Conservation (phyloP, 1,140 invertebrate genomes). For the Halictus rubicundus region DNA sequence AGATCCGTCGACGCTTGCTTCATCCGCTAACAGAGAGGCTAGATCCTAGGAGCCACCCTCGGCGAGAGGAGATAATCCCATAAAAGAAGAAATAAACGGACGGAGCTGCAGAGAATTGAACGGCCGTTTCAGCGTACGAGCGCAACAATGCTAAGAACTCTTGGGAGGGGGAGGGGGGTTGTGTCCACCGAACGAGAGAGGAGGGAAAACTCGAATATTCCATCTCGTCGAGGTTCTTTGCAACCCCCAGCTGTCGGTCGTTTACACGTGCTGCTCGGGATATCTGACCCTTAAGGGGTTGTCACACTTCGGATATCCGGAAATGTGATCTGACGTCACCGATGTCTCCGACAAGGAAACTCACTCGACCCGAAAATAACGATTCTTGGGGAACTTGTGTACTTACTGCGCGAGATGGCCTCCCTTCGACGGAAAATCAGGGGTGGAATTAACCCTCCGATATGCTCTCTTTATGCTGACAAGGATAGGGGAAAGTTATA, state of each 20-base stretch:
- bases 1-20: background rate
- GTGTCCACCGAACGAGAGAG: background rate
- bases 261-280: constrained; percentile 43
- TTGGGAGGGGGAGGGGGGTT: background rate
- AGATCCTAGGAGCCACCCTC: background rate
- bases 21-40: background rate
- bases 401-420: no score
- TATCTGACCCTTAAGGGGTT: constrained; percentile 35
- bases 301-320: no score
- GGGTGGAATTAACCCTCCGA: no score
- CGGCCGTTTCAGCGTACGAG: background rate
- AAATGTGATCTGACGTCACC: no score
- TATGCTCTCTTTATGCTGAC: no score
- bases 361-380: no score
- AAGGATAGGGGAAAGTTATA: no score
- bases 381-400: no score
- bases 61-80: background rate
- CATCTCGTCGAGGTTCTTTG: background rate
- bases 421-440: no score
- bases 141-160: constrained; percentile 8
- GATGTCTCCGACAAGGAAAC: no score
- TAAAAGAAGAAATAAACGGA: background rate
- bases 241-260: constrained; percentile 2
- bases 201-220: background rate
- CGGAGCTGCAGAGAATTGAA: background rate